Evolutionary conservation across 2,113 vertebrate genomes (phyloP).

Genomic region (Anguilla japonica): DNA sequence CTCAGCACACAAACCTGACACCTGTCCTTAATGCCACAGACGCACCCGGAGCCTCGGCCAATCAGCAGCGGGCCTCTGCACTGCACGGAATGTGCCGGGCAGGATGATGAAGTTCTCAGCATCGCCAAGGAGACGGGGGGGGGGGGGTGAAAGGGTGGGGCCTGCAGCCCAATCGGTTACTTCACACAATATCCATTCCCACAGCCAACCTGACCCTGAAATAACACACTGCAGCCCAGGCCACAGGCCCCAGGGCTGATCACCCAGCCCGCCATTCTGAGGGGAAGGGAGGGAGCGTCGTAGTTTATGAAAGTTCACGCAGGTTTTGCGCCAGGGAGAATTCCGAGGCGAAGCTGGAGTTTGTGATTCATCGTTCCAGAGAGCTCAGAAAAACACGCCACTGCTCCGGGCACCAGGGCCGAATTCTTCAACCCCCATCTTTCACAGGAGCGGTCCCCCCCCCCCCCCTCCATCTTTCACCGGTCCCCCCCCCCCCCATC

Average conservation of each 20-base stretch:
- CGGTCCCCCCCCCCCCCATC: not conserved
- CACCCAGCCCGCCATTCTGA: not conserved
- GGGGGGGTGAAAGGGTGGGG: conserved; percentile 22
- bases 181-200: conserved; percentile 34
- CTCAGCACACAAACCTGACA: conserved; percentile 22
- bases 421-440: not conserved
- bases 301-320: not conserved
- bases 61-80: conserved; percentile 10
- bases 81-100: conserved; percentile 16
- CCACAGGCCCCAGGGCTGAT: not conserved
- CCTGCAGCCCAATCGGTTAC: conserved; percentile 23
- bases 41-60: conserved; percentile 6
- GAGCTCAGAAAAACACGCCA: not conserved
- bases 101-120: not conserved
- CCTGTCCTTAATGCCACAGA: conserved; percentile 26
- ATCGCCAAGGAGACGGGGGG: conserved; percentile 25
- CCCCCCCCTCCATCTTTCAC: no score
- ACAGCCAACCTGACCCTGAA: not conserved
- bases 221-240: not conserved
- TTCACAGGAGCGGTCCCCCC: no score
- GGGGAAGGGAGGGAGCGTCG: not conserved
- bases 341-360: not conserved
- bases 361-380: not conserved
- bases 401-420: not conserved
- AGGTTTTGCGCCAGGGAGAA: not conserved